Base-by-base conservation (phyloP, 2,797 vertebrate species). In the Catamblyrhynchus diadema region DNA sequence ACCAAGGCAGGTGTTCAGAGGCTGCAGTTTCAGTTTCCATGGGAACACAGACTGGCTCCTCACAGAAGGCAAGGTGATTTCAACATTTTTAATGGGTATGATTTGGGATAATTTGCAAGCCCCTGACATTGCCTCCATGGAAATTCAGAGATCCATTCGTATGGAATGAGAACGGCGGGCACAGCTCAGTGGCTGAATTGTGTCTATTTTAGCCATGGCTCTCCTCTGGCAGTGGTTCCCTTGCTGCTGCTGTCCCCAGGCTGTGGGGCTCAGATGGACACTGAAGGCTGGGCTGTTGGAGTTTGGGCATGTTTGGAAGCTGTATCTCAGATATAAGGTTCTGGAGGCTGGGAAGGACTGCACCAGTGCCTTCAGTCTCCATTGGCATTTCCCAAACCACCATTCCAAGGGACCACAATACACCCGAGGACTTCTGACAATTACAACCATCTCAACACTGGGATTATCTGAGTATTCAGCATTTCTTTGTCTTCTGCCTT, bases 281-380 rank as follows among this genome's bases (percentile, higher is more conserved):
- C 62, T 33, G 4, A 56, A 3, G 60, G 24, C 47, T 48, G 62
- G 9, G 41, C 44, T 48, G 25, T 11, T 78, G 51, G 15, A 17
- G 18, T 73, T 44, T 44, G 61, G 51, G 12, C 9, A 0, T 3
- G 1, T 33, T 35, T 15, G 32, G 47, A 47, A 69, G 44, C 59
- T 1, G 0, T 10, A 1, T 33, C 24, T 88, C 30, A 15, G n/a
- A 5, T 21, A 22, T 4, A 6, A 10, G 3, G 25, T n/a, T 47
- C 8, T 1, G 48, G 45, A 51, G 50, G 39, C 45, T 71, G 30
- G 61, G 65, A 84, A 78, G 41, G 44, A n/a, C 64, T 17, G 25
- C 7, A 51, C 3, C 10, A 54, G 44, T 47, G 28, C 47, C 44
- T 89, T 37, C 12, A 6, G n/a, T 69, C 44, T 69, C 54, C 24